Evolutionary conservation across 2,113 vertebrate species (phyloP), one percentile per base, ranked within the genome.

Genomic region (Theropithecus gelada): DNA sequence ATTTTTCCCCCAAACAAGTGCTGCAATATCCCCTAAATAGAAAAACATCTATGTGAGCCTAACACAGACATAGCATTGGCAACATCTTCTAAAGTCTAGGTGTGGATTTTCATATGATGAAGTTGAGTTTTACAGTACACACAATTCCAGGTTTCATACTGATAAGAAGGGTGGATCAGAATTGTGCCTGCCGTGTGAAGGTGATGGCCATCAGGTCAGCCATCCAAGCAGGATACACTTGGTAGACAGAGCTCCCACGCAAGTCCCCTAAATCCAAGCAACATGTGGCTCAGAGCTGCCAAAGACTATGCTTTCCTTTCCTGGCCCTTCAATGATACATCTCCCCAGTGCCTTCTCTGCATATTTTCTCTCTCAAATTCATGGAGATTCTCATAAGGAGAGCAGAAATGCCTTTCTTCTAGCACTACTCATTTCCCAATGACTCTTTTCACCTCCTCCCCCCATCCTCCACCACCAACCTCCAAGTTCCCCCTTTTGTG

Each of bases 1-100:
- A 55, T 94, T 43, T n/a, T 83, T 55, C 73, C 57, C 48, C 85
- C 75, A 94, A 93, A 72, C 81, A 85, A 81, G 12, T 84, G 20
- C 40, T 59, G 18, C 5, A 9, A 32, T 30, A 38, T 48, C 72
- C 12, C 20, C 40, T 84, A 86, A 50, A 84, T 20, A 64, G 48
- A 80, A 95, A 97, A 87, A 40, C 23, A 43, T 79, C n/a, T 70
- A 64, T 13, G 27, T 95, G 61, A 84, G 61, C 16, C 38, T 40
- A 66, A 68, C 13, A 84, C 9, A 64, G 11, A 32, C 13, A 68
- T 32, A 48, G 70, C 48, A 61, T 75, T 57, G 14, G 48, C 5
- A 55, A 80, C n/a, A 84, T 61, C 17, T 90, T 57, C 85, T 87
- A 38, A 92, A 88, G 79, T 95, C 38, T 59, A 45, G 12, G 5